A percentile compares a stretch with the other conserved stretches of the same genome.
Evolutionary conservation across 2,888 invertebrate genomes (phyloP).

Genomic region (Griposia aprilina): DNA sequence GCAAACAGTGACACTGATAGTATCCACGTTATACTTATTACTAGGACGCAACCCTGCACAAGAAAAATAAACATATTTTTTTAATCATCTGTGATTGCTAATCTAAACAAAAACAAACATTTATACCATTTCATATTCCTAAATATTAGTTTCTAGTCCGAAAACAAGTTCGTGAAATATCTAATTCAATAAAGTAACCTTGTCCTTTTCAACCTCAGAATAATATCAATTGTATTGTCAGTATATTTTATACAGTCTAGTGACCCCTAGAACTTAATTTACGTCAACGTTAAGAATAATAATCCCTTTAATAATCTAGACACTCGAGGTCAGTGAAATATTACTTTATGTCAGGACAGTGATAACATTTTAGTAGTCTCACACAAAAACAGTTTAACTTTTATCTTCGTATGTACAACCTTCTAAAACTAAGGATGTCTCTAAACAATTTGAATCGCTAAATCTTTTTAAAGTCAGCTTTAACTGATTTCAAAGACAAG

Average conservation of each 20-base stretch:
- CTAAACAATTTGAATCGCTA: slow-evolving; percentile 19
- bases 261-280: slow-evolving; percentile 35
- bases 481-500: slow-evolving; percentile 33
- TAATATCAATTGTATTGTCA: slow-evolving; percentile 26
- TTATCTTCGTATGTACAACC: background rate
- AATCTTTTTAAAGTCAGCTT: slow-evolving; percentile 32
- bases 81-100: background rate
- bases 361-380: slow-evolving; percentile 1
- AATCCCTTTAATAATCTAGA: slow-evolving; percentile 14
- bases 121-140: background rate
- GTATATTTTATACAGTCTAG: slow-evolving; percentile 21
- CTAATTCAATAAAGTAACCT: slow-evolving; percentile 18
- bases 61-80: slow-evolving; percentile 69
- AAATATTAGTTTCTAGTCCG: background rate
- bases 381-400: slow-evolving; percentile 5
- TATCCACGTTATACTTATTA: slow-evolving; percentile 96
- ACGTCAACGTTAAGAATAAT: slow-evolving; percentile 36
- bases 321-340: slow-evolving; percentile 14
- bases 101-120: background rate
- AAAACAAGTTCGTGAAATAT: background rate
- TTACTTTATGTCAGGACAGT: slow-evolving; percentile 13
- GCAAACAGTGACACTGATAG: slow-evolving; percentile 96
- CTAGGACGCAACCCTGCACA: slow-evolving; percentile 94
- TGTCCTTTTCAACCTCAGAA: slow-evolving; percentile 6
- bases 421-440: background rate